These are phyloP conservation scores for Harpagoxenus sublaevis DNA, from an alignment of 2,888 invertebrate species.

Conservation along the genomic window DNA sequence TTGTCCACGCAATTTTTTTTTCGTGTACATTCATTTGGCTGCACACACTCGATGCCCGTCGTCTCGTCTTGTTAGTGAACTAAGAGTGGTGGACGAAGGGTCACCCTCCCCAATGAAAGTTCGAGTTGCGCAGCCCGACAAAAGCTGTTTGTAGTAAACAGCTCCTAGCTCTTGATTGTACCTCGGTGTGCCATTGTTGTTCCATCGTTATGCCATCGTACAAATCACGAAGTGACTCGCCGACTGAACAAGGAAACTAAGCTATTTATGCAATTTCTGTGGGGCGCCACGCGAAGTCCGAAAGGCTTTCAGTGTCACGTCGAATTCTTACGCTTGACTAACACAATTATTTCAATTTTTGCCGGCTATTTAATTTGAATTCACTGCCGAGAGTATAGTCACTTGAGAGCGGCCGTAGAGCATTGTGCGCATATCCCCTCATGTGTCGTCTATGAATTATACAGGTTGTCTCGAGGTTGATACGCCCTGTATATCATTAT, in stretches of 20 bases:
- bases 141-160: conserved; percentile 74
- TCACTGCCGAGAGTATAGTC: background rate
- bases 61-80: conserved; percentile 45
- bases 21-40: background rate
- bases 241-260: conserved; percentile 74
- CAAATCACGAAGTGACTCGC: conserved; percentile 63
- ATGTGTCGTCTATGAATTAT: conserved; percentile 28
- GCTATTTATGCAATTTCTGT: conserved; percentile 69
- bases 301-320: conserved; percentile 6
- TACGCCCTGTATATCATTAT: conserved; percentile 18
- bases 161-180: conserved; percentile 72
- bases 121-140: conserved; percentile 59
- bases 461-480: conserved; percentile 20
- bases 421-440: background rate
- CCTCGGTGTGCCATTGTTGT: conserved; percentile 65
- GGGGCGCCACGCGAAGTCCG: conserved; percentile 54
- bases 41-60: conserved; percentile 4
- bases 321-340: conserved; percentile 12
- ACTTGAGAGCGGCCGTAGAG: conserved; percentile 1
- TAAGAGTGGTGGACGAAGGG: conserved; percentile 65
- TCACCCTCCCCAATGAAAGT: conserved; percentile 61
- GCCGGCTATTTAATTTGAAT: conserved; percentile 30
- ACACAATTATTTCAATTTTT: conserved; percentile 39
- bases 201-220: conserved; percentile 71
- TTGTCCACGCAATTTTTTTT: background rate